These are phyloP conservation scores for Drosophila repletoides DNA, from an alignment of 1,140 invertebrate species.

Conservation along the genomic window DNA sequence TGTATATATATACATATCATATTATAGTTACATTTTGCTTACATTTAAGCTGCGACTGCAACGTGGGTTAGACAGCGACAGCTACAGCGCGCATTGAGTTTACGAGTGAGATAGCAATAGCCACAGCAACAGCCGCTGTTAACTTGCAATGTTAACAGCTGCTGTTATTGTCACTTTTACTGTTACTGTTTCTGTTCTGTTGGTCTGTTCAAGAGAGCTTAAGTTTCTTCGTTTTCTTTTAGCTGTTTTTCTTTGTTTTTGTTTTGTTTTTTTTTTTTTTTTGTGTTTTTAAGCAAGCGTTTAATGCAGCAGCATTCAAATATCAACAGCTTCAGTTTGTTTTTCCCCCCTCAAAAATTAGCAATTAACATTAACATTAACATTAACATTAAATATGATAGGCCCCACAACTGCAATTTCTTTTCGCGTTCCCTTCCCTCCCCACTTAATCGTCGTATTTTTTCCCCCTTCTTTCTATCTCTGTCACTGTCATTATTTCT, in stretches of 20 bases:
- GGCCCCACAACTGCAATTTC: neutral
- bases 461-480: neutral
- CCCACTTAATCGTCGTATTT: neutral
- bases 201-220: neutral
- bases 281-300: slow-evolving; percentile 46
- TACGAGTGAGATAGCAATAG: slow-evolving; percentile 39
- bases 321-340: slow-evolving; percentile 48
- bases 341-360: slow-evolving; percentile 21
- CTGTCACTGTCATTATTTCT: neutral
- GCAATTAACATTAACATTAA: slow-evolving; percentile 51
- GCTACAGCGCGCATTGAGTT: slow-evolving; percentile 40
- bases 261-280: slow-evolving; percentile 14
- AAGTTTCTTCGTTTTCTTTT: neutral
- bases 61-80: slow-evolving; percentile 43
- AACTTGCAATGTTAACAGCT: slow-evolving; percentile 21
- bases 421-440: neutral
- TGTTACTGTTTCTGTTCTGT: slow-evolving; percentile 1
- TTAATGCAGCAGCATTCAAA: slow-evolving; percentile 57
- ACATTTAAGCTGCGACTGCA: slow-evolving; percentile 44
- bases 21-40: slow-evolving; percentile 33
- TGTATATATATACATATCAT: slow-evolving; percentile 45
- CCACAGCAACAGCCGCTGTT: neutral
- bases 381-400: slow-evolving; percentile 53
- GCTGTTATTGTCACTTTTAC: slow-evolving; percentile 14
- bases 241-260: slow-evolving; percentile 8